Conservation (phyloP, 1,140 invertebrate species). For the Plectrocnemia conspersa region DNA sequence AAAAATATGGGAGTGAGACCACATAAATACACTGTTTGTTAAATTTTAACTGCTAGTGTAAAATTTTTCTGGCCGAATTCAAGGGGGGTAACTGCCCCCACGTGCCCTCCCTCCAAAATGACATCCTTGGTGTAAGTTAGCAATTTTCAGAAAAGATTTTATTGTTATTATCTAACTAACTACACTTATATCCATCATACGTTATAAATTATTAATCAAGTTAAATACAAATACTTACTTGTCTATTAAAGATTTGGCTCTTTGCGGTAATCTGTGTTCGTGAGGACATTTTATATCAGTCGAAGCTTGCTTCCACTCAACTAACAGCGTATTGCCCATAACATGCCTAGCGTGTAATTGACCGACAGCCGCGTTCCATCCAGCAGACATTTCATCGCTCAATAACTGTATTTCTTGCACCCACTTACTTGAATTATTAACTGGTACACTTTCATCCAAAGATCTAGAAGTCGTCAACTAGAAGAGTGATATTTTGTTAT, state of each 20-base stretch:
- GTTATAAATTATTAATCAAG: too few species aligned
- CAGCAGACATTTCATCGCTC: slow-evolving; percentile 38
- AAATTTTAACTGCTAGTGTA: too few species aligned
- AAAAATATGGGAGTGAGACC: too few species aligned
- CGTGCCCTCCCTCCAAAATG: too few species aligned
- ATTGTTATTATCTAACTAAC: too few species aligned
- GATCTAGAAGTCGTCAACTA: not conserved
- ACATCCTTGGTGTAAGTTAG: too few species aligned
- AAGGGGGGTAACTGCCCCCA: too few species aligned
- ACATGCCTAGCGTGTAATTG: slow-evolving; percentile 43
- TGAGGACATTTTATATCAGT: slow-evolving; percentile 62
- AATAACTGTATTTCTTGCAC: slow-evolving; percentile 35
- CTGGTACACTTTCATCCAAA: slow-evolving; percentile 3
- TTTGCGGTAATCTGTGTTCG: slow-evolving; percentile 60
- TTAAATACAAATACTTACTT: slow-evolving; percentile 21
- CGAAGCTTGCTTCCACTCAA: slow-evolving; percentile 71
- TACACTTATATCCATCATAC: too few species aligned
- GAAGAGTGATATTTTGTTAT: too few species aligned
- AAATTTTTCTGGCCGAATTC: too few species aligned
- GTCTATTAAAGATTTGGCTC: slow-evolving; percentile 70
- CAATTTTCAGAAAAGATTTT: too few species aligned
- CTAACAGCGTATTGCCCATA: slow-evolving; percentile 55
- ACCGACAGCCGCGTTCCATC: slow-evolving; percentile 36
- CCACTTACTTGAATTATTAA: slow-evolving; percentile 22
- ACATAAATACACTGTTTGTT: too few species aligned